Evolutionary conservation across 1,140 invertebrate genomes (phyloP).

Genomic region (Chrysomallon squamiferum): DNA sequence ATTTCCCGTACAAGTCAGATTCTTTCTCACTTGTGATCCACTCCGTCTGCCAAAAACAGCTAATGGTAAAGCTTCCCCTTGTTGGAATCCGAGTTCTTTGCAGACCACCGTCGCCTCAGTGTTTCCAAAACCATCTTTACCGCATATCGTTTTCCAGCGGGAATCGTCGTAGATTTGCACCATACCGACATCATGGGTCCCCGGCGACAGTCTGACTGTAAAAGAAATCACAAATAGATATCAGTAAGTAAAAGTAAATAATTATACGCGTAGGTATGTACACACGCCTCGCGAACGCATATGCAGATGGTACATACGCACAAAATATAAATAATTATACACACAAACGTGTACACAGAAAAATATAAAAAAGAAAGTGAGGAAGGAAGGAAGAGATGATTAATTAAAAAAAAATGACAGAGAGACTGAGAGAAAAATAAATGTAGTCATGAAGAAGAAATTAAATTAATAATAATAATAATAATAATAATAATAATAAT

Average conservation of each 20-base stretch:
- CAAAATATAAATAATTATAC: not conserved
- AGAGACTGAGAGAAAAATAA: too few species aligned
- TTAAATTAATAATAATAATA: too few species aligned
- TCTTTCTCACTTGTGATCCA: slow-evolving; percentile 69
- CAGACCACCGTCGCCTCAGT: slow-evolving; percentile 40
- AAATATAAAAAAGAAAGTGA: too few species aligned
- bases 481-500: too few species aligned
- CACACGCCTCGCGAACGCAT: not conserved
- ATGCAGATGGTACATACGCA: not conserved
- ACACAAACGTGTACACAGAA: too few species aligned
- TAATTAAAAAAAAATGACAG: too few species aligned
- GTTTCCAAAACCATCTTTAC: slow-evolving; percentile 24
- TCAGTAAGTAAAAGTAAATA: too few species aligned
- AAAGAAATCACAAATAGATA: not conserved
- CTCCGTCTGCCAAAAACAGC: slow-evolving; percentile 56
- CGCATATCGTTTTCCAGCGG: slow-evolving; percentile 33
- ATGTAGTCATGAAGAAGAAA: too few species aligned
- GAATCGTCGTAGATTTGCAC: slow-evolving; percentile 19
- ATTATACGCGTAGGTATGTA: not conserved
- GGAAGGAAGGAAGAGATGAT: too few species aligned
- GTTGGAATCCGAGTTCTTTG: slow-evolving; percentile 62
- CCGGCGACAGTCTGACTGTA: slow-evolving; percentile 11
- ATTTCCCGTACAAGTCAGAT: slow-evolving; percentile 74
- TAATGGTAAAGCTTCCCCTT: slow-evolving; percentile 49
- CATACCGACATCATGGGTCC: slow-evolving; percentile 10